Evolutionary conservation across 92 coral and sea anemone genomes (phyloP).

Genomic region (Phenganax stokvisi): DNA sequence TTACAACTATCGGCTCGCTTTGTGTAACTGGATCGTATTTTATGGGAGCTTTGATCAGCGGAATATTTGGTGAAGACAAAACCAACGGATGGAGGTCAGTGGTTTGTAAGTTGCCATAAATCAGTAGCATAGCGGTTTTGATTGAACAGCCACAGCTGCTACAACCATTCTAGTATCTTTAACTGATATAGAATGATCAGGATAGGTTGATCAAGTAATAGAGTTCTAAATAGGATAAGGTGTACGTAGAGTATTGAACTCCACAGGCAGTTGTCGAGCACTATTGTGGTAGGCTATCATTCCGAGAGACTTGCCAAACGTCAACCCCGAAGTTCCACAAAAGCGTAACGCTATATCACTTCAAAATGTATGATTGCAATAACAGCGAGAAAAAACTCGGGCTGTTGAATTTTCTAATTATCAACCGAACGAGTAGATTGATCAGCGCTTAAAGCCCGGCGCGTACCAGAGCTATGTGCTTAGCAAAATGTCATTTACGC

Average conservation of each 20-base stretch:
- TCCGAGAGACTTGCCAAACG: not conserved
- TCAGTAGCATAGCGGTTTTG: not conserved
- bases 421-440: too few relatives aligned
- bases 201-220: not conserved
- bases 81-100: slow-evolving; percentile 81
- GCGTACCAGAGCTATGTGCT: too few relatives aligned
- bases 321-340: too few relatives aligned
- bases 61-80: slow-evolving; percentile 52
- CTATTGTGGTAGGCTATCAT: not conserved
- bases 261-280: not conserved
- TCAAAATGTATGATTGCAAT: too few relatives aligned
- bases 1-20: slow-evolving; percentile 53
- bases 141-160: not conserved
- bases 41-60: slow-evolving; percentile 72
- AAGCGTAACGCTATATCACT: too few relatives aligned
- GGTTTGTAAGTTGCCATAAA: not conserved
- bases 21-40: slow-evolving; percentile 86
- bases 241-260: too few relatives aligned
- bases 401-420: too few relatives aligned
- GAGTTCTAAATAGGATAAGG: too few relatives aligned
- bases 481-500: too few relatives aligned
- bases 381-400: too few relatives aligned
- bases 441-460: too few relatives aligned
- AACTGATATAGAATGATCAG: not conserved
- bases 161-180: not conserved